Conservation (phyloP, 2,113 vertebrate species). For the Orthochromis malagaraziensis region DNA sequence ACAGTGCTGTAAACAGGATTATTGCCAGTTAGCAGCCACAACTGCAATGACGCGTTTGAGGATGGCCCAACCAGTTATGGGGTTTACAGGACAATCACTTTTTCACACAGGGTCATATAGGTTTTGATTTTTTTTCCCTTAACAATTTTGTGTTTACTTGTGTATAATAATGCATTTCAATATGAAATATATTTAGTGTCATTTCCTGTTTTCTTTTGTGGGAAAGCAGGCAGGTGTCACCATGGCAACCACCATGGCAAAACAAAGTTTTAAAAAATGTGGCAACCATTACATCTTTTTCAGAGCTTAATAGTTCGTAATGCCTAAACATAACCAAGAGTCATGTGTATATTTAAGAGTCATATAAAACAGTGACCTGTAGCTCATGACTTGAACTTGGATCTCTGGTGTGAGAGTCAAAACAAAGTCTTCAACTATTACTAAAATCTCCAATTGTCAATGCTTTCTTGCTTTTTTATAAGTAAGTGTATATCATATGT, state of each 20-base stretch:
- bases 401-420: background rate
- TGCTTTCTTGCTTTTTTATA: background rate
- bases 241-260: background rate
- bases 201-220: background rate
- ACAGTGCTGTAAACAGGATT: too few relatives aligned
- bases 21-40: background rate
- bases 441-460: accelerated
- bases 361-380: background rate
- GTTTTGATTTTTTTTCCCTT: accelerated
- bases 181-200: background rate
- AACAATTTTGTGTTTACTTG: background rate
- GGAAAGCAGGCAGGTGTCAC: background rate
- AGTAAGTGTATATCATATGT: background rate
- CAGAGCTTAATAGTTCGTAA: background rate
- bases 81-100: background rate
- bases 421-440: background rate
- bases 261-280: background rate
- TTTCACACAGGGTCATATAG: background rate
- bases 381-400: background rate
- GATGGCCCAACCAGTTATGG: background rate
- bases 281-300: background rate
- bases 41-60: accelerated
- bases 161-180: background rate
- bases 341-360: background rate
- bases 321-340: background rate